Evolutionary conservation across 2,888 invertebrate genomes (phyloP), one percentile per base, ranked within the genome.

Genomic region (Amphipyra berbera): DNA sequence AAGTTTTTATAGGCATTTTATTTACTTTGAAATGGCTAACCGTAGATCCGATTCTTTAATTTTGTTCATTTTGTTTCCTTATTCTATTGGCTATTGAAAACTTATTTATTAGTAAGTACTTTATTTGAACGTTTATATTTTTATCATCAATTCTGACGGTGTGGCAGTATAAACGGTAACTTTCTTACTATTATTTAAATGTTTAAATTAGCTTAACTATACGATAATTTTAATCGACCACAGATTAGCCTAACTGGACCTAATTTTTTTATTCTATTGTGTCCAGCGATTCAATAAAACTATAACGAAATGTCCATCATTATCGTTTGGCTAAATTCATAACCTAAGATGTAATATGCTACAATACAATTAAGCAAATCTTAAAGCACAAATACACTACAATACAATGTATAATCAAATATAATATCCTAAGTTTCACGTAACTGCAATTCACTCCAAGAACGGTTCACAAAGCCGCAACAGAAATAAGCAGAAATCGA

Each of bases 401-500:
- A 45, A 53, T 8, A 13, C 12, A 46, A 3, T 6, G n/a, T n/a
- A 30, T 30, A 3, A 54, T 55, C 37, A 44, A 73, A 61, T 4
- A 42, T 21, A 73, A 61, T 4, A 42, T 21, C 7, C 2, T 2
- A 6, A 55, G 30, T 10, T 61, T 52, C n/a, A 52, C 35, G 56
- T 41, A 49, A 56, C 38, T 40, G 37, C 58, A 59, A 69, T 42
- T 42, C 41, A 3, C 55, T 41, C 40, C 45, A 37, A 44, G 14
- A 64, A 41, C 44, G 35, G 30, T 14, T 13, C 48, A 53, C 56
- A 44, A 45, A 59, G 52, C 53, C 60, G 61, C 78, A 40, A 60
- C 53, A 62, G 55, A 62, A 68, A 58, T 61, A 62, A 58, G 71
- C 44, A 58, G 53, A 88, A 90, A 93, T 92, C 92, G 85, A 93